Base-by-base conservation (phyloP, 2,113 vertebrate species). In the Tricholaema leucomelas region DNA sequence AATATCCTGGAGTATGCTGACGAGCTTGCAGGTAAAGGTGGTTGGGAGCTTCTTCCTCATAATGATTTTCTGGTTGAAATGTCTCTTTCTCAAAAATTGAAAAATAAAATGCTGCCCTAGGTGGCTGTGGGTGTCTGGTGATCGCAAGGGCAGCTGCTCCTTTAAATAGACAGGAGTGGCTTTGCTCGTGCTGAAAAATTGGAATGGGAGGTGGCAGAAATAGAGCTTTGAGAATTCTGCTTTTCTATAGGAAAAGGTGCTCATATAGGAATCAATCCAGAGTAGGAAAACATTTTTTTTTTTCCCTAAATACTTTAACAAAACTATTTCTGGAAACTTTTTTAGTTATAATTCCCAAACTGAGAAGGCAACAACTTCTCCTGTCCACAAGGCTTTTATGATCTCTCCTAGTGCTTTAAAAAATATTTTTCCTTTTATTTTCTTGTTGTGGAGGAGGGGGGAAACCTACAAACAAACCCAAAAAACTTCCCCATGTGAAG, bases 401-500 rank as follows among this genome's bases (percentile, higher is more conserved):
- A 88, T 17, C 6, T 56, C 20, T 50, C 76, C 28, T 35, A 18
- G 9, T 40, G 33, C 31, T 44, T 56, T 70, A 2, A 1, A 42
- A 75, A 69, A 35, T 6, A 0, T 35, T 6, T 38, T 67, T 81
- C 40, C 16, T 42, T 46, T 46, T 50, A 9, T 70, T 90, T 84
- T 63, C 15, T 61, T 81, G 17, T 52, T 72, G 7, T 9, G 5
- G 12, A 23, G 48, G 36, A 20, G 10, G 8, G 31, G 13, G 8
- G 24, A 25, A 10, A 15, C 15, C 28, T 12, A 44, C 64, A 69
- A 50, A 69, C 12, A n/a, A 63, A 56, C 40, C 7, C 15, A 35
- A 33, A 14, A 4, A 3, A n/a, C 2, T 6, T 7, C 24, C 3
- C 3, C 0, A 0, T 42, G 13, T 64, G 76, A 82, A 90, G 42